Evolutionary conservation across 1,140 invertebrate species (phyloP), one percentile per base, ranked within the genome.

Genomic region (Drosophila quadrilineata): DNA sequence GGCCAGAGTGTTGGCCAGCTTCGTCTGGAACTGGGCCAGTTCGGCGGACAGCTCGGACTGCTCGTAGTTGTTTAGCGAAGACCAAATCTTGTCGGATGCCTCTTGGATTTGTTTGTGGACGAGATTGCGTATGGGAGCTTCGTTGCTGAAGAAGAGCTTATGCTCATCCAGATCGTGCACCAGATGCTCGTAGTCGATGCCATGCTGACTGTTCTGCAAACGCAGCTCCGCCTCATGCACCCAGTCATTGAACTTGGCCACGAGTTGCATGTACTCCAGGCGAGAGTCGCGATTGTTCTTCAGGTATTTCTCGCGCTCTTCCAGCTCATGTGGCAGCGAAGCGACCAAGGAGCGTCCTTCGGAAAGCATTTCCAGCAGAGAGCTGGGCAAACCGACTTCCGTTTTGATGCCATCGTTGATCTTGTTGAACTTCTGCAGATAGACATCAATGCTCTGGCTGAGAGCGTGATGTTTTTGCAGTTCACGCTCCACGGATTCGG

Each of bases 111-210:
- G 93, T 58, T 96, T 94, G 1, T 95, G 94, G 0, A 97, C 94
- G 38, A 96, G 90, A 79, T 96, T 95, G 16, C 94, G 93, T 71
- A 96, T 95, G 26, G 93, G 92, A 0, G 92, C 90, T 82, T 96
- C 95, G 33, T 93, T 94, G 67, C 93, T 94, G 75, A 97, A 96
- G 91, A 95, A 97, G 17, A 93, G 93, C 90, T 96, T 96, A 77
- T 97, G 96, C 71, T 98, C 95, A 86, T 96, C 94, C 6, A 98
- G 90, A 77, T 97, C 95, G 5, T 92, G 91, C 16, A 94, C 90
- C 3, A 97, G 93, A 69, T 95, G 96, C 71, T 96, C 94, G 88
- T 96, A 97, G 87, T 98, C 95, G 16, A 96, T 93, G 29, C 96
- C 96, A 65, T 95, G 93, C 76, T 96, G 95, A 57, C 94, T 93